Percentiles rank a stretch among this genome's conserved stretches.
phyloP scores from a whole-genome alignment of 2,113 vertebrate genomes.

The Petromus typicus region DNA sequence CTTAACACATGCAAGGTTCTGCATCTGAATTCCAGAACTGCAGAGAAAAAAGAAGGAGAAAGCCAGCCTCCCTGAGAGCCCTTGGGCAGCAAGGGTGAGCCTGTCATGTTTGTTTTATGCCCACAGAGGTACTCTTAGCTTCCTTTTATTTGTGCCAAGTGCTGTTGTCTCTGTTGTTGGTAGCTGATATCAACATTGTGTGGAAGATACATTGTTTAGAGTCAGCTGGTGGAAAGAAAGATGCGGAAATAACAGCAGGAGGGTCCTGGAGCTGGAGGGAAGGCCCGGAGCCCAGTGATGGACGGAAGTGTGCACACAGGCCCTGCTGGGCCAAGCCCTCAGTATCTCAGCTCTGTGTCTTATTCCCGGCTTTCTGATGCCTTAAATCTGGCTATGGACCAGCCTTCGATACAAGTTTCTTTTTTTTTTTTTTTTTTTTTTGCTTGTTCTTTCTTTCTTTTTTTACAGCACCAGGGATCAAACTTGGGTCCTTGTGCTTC shows the following conservation, averaged over 20 bases:
- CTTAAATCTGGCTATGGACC: background rate
- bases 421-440: too few species aligned
- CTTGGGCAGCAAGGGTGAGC: background rate
- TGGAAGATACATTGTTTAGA: background rate
- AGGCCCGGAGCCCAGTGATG: background rate
- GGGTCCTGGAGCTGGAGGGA: background rate
- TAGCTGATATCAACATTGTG: background rate
- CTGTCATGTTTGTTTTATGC: background rate
- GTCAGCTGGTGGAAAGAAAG: background rate
- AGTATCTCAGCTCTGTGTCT: fast-evolving
- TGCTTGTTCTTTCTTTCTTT: too few species aligned
- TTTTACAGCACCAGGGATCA: too few species aligned
- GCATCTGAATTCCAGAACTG: background rate
- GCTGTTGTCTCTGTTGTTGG: background rate
- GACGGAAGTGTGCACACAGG: background rate
- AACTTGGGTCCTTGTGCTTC: too few species aligned
- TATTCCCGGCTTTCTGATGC: background rate
- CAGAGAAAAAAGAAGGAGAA: background rate
- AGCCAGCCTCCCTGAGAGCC: background rate
- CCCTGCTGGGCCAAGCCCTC: background rate
- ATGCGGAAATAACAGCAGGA: background rate
- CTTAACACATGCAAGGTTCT: background rate
- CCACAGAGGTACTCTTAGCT: background rate
- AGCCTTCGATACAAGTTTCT: too few species aligned
- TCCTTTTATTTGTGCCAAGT: background rate